These are phyloP conservation scores for Seladonia tumulorum DNA, from an alignment of 2,888 invertebrate genomes.

Conservation along the genomic window DNA sequence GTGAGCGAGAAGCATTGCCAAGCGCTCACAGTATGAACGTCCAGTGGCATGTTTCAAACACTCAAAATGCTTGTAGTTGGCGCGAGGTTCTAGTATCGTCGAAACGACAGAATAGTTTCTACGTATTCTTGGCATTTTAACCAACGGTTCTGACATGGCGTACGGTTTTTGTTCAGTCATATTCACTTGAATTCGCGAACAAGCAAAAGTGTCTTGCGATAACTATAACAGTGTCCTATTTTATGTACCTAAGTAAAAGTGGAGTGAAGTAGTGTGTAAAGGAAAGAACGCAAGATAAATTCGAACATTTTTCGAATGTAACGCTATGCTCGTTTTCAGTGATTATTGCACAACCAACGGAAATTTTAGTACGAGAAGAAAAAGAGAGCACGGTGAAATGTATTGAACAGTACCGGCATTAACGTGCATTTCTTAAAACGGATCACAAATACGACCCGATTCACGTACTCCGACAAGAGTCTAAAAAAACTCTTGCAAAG, in stretches of 20 bases:
- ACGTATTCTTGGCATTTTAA: conserved; percentile 53
- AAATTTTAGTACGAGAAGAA: conserved; percentile 49
- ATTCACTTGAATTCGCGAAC: conserved; percentile 28
- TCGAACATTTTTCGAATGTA: conserved; percentile 50
- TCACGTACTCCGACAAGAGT: conserved; percentile 17
- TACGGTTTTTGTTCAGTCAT: conserved; percentile 32
- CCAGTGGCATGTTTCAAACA: conserved; percentile 81
- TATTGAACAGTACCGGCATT: conserved; percentile 60
- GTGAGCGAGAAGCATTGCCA: conserved; percentile 72
- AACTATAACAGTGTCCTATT: conserved; percentile 44
- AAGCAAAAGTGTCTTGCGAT: conserved; percentile 50
- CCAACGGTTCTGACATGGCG: conserved; percentile 53
- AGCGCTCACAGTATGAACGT: conserved; percentile 79
- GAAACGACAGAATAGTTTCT: conserved; percentile 65
- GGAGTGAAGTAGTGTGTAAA: conserved; percentile 35
- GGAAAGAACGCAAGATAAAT: conserved; percentile 26
- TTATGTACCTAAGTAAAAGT: conserved; percentile 45
- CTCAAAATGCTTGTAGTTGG: conserved; percentile 81
- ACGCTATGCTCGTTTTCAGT: conserved; percentile 20
- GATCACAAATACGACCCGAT: conserved; percentile 62
- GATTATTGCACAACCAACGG: conserved; percentile 23
- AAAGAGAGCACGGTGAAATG: conserved; percentile 68
- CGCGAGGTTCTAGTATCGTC: conserved; percentile 74
- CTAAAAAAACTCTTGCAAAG: neutral
- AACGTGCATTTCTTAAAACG: conserved; percentile 64